Base-by-base conservation (phyloP, 2,888 invertebrate species). In the Hirtodrosophila cameraria region DNA sequence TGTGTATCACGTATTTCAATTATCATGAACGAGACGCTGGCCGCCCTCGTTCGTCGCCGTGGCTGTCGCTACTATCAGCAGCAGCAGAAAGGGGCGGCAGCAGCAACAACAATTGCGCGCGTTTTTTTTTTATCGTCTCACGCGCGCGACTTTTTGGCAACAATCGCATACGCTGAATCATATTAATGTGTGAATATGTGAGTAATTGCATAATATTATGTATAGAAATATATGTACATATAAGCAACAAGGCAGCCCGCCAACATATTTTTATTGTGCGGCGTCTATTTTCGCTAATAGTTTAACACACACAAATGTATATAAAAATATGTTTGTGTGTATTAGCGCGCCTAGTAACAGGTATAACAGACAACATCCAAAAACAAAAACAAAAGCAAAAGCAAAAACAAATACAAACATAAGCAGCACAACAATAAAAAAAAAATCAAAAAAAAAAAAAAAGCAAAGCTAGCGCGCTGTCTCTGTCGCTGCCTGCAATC, bases 211-310 rank as follows among this genome's bases (percentile, higher is more conserved):
- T 23, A 7, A 2, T 23, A 23, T 7, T 23, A 23, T 23, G 20
- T 36, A 7, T 33, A 15, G 31, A 48, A 23, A 9, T n/a, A 11
- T 46, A 35, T 33, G 11, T 6, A 20, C 12, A 12, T 30, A 12
- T 33, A 16, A 3, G 6, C 36, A 52, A 12, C 28, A 25, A 9
- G 28, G 38, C 38, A 61, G 25, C 50, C 50, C 50, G 43, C 28
- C 11, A 39, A 53, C 20, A 39, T 9, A 25, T 33, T 18, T 48
- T 57, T 53, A 70, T 64, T 39, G 31, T 52, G 69, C 65, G 60
- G 71, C 68, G 68, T 71, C n/a, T n/a, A n/a, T 41, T 69, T 71
- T 35, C 9, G 52, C 52, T 59, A 71, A 59, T 59, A 71, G 53
- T 54, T 36, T 11, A 36, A 45, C n/a, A 25, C 1, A 39, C 9